A percentile compares a stretch with the other conserved stretches of the same genome.
Evolutionary conservation across 2,113 vertebrate species (phyloP).

Genomic region (Tetraodon nigroviridis): DNA sequence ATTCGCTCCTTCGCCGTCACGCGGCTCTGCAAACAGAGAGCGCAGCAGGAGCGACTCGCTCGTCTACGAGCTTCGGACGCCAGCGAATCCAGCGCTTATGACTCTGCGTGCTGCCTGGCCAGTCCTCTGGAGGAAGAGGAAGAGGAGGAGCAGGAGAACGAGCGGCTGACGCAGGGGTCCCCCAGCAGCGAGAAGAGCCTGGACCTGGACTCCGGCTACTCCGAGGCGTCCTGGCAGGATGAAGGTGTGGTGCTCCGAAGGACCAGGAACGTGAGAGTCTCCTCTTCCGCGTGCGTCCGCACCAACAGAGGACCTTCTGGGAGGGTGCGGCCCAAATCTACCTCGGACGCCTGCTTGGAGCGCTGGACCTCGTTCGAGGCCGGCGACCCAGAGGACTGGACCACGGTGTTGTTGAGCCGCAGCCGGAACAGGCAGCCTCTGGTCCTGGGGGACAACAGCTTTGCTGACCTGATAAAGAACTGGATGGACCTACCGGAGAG

Average conservation of each 20-base stretch:
- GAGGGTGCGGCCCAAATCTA: constrained; percentile 86
- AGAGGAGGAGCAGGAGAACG: constrained; percentile 60
- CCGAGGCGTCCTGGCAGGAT: constrained; percentile 87
- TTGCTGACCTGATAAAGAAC: constrained; percentile 95
- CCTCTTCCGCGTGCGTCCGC: constrained; percentile 75
- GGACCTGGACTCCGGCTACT: constrained; percentile 93
- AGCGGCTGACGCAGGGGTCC: constrained; percentile 59
- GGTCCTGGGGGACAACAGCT: constrained; percentile 95
- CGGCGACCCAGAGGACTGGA: constrained; percentile 84
- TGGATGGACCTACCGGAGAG: constrained; percentile 97
- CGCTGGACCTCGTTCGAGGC: constrained; percentile 86
- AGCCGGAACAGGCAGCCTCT: constrained; percentile 91
- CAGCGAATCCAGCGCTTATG: constrained; percentile 79
- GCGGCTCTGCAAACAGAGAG: constrained; percentile 58
- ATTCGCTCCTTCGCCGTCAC: constrained; percentile 55
- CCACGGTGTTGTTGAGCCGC: constrained; percentile 84
- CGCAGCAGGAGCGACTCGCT: constrained; percentile 62
- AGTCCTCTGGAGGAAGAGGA: constrained; percentile 78
- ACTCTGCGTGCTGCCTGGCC: constrained; percentile 86
- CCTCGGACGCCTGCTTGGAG: constrained; percentile 90
- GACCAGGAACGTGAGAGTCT: constrained; percentile 75
- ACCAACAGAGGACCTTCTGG: constrained; percentile 68
- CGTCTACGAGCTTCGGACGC: constrained; percentile 67
- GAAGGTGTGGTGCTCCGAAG: constrained; percentile 78
- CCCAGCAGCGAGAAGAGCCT: constrained; percentile 82